phyloP scores from a whole-genome alignment of 1,140 invertebrate species.

The Bactericera cockerelli region DNA sequence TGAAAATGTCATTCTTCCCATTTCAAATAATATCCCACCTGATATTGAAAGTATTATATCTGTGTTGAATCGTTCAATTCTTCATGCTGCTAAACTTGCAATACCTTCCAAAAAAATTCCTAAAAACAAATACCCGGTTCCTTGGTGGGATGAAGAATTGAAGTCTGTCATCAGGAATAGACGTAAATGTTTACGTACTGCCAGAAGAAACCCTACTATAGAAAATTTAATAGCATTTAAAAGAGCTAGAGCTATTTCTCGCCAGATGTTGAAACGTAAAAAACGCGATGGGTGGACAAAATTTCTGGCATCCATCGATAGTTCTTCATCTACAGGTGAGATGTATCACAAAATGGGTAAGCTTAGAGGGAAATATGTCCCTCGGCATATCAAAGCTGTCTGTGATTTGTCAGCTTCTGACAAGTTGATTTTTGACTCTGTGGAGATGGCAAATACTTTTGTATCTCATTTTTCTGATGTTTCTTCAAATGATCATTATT shows the following conservation, averaged over 20 bases:
- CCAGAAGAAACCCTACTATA: background rate
- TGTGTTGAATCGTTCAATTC: background rate
- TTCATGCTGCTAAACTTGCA: background rate
- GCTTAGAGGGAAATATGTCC: background rate
- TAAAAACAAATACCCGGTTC: background rate
- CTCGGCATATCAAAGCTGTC: background rate
- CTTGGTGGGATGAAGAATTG: constrained; percentile 2
- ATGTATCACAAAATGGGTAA: background rate
- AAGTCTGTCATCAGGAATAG: background rate
- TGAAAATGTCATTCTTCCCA: too few species aligned
- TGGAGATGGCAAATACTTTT: too few species aligned
- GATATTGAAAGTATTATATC: background rate
- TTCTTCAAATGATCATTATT: too few species aligned
- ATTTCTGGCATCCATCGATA: background rate
- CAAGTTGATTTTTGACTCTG: too few species aligned
- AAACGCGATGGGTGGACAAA: background rate
- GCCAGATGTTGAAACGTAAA: background rate
- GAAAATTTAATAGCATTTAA: background rate
- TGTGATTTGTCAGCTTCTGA: too few species aligned
- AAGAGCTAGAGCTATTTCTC: background rate
- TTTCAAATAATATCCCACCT: background rate
- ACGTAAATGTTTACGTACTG: background rate
- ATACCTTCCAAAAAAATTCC: background rate
- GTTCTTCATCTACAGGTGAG: background rate
- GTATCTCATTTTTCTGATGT: too few species aligned